Base-by-base conservation (phyloP, 2,888 invertebrate genomes). In the Eudasyphora cyanicolor region DNA sequence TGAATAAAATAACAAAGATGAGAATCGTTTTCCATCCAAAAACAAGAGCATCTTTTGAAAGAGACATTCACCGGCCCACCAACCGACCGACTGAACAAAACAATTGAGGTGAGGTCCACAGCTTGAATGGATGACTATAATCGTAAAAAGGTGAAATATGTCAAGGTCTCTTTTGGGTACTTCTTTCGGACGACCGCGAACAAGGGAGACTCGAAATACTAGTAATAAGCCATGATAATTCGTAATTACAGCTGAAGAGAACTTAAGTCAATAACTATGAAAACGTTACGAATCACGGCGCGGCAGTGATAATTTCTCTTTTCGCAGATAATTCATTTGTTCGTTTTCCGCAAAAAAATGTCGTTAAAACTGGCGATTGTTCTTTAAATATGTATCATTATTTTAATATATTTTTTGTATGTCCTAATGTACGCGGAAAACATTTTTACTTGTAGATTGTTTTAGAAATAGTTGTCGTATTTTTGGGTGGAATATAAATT, bases 1-100 rank as follows among this genome's bases (percentile, higher is more conserved):
- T 64, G 64, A 64, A 64, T 38, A 64, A 64, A 38, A 35, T 38
- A 64, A 64, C 64, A 64, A 64, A 64, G 38, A 64, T 38, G 64
- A 64, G 64, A 64, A 64, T 17, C 35, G 64, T 38, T 64, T 64
- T 64, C 19, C 32, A 62, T 24, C 19, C 7, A 21, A n/a, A 45
- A 64, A 32, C 17, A 17, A 62, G 32, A 32, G 32, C 7, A 10
- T 5, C 62, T 32, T 62, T 62, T 62, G 12, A 35, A n/a, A 21
- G 38, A 38, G 64, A 21, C 38, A 64, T 10, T 32, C 38, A 38
- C 7, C 38, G 17, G 38, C 19, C 2, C 35, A 62, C 14, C 29
- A 12, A 21, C 21, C 27, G 29, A 21, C 27, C 6, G 64, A 7
- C 7, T 35, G n/a, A 21, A 19, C 32, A 19, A n/a, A n/a, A n/a